A percentile compares a stretch with the other conserved stretches of the same genome.
Conservation (phyloP, 2,888 invertebrate genomes). For the Xestia rhomboidea region DNA sequence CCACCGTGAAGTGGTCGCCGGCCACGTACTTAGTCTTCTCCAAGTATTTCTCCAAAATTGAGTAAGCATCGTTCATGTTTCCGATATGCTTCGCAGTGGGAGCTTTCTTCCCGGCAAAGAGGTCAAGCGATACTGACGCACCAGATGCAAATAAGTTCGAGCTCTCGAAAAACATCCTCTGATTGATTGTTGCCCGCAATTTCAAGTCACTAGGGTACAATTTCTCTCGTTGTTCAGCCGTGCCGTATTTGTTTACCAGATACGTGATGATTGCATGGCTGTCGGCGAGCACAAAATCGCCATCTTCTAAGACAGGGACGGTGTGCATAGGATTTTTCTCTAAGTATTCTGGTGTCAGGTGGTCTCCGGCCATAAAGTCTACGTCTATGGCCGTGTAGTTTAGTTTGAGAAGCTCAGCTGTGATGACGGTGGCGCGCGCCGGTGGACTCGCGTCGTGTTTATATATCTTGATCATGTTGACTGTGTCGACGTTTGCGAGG, state of each 20-base stretch:
- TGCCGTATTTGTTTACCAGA: conserved; percentile 28
- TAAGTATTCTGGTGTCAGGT: conserved; percentile 25
- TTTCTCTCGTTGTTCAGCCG: conserved; percentile 16
- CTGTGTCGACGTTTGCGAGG: background rate
- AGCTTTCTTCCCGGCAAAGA: conserved; percentile 10
- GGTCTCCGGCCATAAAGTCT: conserved; percentile 11
- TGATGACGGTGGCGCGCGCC: background rate
- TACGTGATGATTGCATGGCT: conserved; percentile 28
- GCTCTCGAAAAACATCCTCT: conserved; percentile 27
- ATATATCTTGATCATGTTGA: conserved; percentile 36
- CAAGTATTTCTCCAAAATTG: conserved; percentile 32
- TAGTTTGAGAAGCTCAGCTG: conserved; percentile 20
- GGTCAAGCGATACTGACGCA: background rate
- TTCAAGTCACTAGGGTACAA: conserved; percentile 32
- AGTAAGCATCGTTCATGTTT: conserved; percentile 14
- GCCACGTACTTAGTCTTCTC: conserved; percentile 28
- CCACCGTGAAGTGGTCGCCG: conserved; percentile 24
- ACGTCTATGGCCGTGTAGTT: conserved; percentile 28
- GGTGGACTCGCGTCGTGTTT: conserved; percentile 12
- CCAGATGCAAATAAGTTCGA: background rate
- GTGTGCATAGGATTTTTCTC: conserved; percentile 34
- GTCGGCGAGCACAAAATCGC: conserved; percentile 21
- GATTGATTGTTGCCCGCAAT: conserved; percentile 36
- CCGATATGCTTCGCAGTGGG: conserved; percentile 16
- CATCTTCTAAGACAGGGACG: conserved; percentile 37